Base-by-base conservation (phyloP, 2,888 invertebrate species). In the Cheilosia vernalis region DNA sequence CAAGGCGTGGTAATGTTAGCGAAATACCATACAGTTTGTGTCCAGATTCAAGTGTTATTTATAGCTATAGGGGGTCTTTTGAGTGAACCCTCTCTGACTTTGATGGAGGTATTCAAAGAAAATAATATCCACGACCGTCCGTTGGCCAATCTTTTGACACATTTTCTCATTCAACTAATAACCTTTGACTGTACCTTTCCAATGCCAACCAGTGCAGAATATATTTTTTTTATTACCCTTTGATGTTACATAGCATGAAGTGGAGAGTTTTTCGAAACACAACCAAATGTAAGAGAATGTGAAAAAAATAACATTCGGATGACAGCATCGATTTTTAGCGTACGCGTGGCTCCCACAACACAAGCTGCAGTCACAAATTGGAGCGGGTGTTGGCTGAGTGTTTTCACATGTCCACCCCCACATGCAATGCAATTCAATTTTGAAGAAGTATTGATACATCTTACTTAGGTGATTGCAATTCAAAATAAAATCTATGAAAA, bases 1-100 rank as follows among this genome's bases (percentile, higher is more conserved):
- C 21, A 51, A 60, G 78, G 72, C 49, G 78, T 72, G 72, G 49
- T 42, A 30, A 37, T 70, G 17, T 55, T 69, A 19, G 13, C 42
- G 17, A 44, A 47, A 21, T 37, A 60, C 49, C 67, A 77, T 69
- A 66, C 69, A 77, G 53, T 27, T 56, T 56, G 47, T 27, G 27
- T 56, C 4, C 6, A 37, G 49, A 37, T 55, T 42, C 19, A 42
- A 40, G 40, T 51, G 58, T 49, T 69, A 63, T 78, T 63, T 70
- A 70, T 78, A 56, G 55, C 15, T 33, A 47, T 24, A 64, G 53
- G 42, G 55, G 47, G 63, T 44, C 10, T 24, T 60, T 72, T 19
- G 13, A 27, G 40, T 27, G 51, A 53, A 69, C 58, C 40, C 19
- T 42, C 7, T 51, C 7, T 40, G 72, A 72, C 61, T 61, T 72